These are phyloP conservation scores for Benthosema pterotum DNA, from an alignment of 2,797 vertebrate genomes.

Conservation along the genomic window DNA sequence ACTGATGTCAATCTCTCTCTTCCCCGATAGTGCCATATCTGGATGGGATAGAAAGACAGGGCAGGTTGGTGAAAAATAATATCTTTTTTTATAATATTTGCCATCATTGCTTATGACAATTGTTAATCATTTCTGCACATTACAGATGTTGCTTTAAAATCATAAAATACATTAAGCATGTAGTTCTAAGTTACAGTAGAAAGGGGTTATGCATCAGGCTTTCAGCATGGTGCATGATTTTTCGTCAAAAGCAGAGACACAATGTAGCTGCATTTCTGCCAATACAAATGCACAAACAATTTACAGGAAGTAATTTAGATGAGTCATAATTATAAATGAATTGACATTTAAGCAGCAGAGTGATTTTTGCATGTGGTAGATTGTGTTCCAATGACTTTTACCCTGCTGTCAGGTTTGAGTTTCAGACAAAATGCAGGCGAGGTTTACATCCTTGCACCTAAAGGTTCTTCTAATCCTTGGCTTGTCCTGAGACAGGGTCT, in stretches of 20 bases:
- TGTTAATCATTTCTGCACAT: no score
- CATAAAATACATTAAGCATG: not conserved
- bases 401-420: no score
- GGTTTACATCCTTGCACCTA: no score
- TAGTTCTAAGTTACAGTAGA: not conserved
- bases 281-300: not conserved
- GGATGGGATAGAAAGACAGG: slow-evolving; percentile 34
- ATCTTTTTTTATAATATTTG: not conserved
- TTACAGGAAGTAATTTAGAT: no score
- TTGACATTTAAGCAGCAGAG: no score
- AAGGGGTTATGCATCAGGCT: slow-evolving; percentile 5
- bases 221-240: slow-evolving; percentile 33
- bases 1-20: slow-evolving; percentile 46
- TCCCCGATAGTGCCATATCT: slow-evolving; percentile 82
- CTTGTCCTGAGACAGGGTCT: no score
- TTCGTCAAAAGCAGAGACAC: slow-evolving; percentile 5
- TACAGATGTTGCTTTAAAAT: not conserved
- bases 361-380: no score
- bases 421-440: no score
- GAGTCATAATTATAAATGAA: no score
- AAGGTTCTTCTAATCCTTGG: no score
- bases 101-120: no score
- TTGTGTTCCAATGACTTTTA: no score
- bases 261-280: not conserved
- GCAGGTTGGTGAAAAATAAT: slow-evolving; percentile 1